These are phyloP conservation scores for Eutolmus rufibarbis DNA, from an alignment of 2,888 invertebrate genomes.

Conservation along the genomic window DNA sequence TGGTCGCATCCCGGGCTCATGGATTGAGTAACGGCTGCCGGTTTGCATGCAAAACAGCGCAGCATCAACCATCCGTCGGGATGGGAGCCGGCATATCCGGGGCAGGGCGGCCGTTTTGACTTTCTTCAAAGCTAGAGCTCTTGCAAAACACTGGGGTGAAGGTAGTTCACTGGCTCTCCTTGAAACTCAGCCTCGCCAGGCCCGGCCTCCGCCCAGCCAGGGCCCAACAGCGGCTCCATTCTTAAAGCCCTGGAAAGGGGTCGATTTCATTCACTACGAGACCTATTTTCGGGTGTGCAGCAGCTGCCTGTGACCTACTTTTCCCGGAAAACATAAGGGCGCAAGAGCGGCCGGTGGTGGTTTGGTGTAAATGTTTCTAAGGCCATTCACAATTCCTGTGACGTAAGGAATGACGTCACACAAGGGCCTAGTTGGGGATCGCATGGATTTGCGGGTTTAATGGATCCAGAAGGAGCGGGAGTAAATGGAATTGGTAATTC, in stretches of 20 bases:
- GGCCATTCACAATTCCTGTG: conserved; percentile 37
- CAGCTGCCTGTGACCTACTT: conserved; percentile 6
- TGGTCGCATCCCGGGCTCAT: neutral
- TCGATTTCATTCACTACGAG: conserved; percentile 8
- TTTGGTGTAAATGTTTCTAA: conserved; percentile 9
- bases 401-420: conserved; percentile 42
- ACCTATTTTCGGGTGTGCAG: conserved; percentile 27
- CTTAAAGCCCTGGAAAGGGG: neutral
- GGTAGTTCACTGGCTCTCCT: conserved; percentile 6
- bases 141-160: neutral
- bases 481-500: conserved; percentile 7
- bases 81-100: neutral
- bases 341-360: conserved; percentile 1
- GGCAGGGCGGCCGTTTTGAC: neutral
- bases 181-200: neutral
- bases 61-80: neutral
- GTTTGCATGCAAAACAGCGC: neutral
- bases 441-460: neutral
- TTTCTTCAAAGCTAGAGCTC: neutral
- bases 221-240: neutral
- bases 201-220: neutral
- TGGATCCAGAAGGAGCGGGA: neutral
- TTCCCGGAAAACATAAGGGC: neutral
- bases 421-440: conserved; percentile 26
- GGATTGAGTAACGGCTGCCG: neutral